Percentiles rank a stretch among this genome's conserved stretches.
These are phyloP conservation scores for Choloepus didactylus DNA, from an alignment of 2,797 vertebrate species.

Conservation along the genomic window DNA sequence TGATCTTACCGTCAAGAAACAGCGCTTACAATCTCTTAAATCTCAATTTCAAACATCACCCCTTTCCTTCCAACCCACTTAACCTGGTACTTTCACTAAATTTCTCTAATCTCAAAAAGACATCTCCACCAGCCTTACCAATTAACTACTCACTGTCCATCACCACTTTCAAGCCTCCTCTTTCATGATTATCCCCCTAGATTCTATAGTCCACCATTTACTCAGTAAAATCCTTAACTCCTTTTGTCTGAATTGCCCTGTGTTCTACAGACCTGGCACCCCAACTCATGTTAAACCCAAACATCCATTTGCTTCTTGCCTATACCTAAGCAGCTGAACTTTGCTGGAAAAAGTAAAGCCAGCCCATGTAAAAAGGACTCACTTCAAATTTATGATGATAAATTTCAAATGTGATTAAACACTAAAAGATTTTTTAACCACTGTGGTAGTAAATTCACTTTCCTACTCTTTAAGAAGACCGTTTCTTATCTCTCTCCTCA, in stretches of 20 bases:
- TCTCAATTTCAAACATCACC: not conserved
- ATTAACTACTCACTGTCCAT: not conserved
- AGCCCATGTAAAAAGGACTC: not conserved
- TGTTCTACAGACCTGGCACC: not conserved
- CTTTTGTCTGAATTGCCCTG: not conserved
- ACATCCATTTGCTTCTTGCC: not conserved
- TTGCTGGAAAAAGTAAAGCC: not conserved
- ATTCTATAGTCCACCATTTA: not conserved
- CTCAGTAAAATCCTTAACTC: not conserved
- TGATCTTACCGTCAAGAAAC: not conserved
- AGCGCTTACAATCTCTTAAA: not conserved
- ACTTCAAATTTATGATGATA: conserved; percentile 11
- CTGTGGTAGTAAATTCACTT: not conserved
- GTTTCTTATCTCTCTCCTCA: not conserved
- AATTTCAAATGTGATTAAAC: not conserved
- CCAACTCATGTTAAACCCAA: not conserved
- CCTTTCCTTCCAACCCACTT: not conserved
- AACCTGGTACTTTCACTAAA: not conserved
- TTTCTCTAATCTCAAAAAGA: not conserved
- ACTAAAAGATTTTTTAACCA: not conserved
- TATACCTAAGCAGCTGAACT: not conserved
- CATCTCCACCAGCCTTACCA: not conserved
- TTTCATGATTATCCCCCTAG: not conserved
- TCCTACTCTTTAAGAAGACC: not conserved
- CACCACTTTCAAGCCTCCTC: not conserved